These are phyloP conservation scores for Anarhynchus alexandrinus DNA, from an alignment of 2,113 vertebrate genomes.

Conservation along the genomic window DNA sequence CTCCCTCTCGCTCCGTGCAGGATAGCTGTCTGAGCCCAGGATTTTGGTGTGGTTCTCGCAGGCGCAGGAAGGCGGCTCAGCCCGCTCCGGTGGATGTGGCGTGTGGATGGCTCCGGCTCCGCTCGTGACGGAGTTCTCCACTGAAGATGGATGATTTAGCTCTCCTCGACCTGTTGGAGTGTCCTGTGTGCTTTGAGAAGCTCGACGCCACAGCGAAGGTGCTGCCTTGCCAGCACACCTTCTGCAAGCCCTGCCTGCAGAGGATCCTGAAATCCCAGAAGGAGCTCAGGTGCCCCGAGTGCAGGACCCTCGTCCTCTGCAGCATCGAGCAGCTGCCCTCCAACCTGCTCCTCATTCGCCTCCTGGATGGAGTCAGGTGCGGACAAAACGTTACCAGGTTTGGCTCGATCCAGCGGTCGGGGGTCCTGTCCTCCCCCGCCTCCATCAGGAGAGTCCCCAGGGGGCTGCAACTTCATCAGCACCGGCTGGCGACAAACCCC, in stretches of 20 bases:
- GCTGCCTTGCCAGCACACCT: slow-evolving; percentile 95
- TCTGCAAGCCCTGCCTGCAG: slow-evolving; percentile 89
- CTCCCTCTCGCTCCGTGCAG: slow-evolving; percentile 40
- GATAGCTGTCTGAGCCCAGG: not conserved
- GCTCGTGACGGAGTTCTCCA: not conserved
- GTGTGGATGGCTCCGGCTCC: not conserved
- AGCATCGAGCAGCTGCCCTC: slow-evolving; percentile 86
- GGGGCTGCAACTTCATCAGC: slow-evolving; percentile 65
- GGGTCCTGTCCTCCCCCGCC: slow-evolving; percentile 64
- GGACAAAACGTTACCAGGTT: slow-evolving; percentile 57
- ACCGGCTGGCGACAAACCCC: slow-evolving; percentile 68
- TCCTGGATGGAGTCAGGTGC: slow-evolving; percentile 79
- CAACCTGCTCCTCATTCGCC: slow-evolving; percentile 84
- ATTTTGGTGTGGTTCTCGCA: not conserved
- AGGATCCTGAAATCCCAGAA: slow-evolving; percentile 78
- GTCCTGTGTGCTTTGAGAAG: slow-evolving; percentile 86
- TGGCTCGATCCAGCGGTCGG: slow-evolving; percentile 64
- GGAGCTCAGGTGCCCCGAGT: slow-evolving; percentile 89
- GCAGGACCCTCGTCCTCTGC: slow-evolving; percentile 77
- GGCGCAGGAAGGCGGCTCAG: not conserved
- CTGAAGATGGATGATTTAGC: slow-evolving; percentile 84
- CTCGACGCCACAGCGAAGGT: slow-evolving; percentile 88
- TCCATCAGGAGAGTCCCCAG: slow-evolving; percentile 64
- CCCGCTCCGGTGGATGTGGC: not conserved
- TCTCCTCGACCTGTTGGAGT: slow-evolving; percentile 85